phyloP scores from a whole-genome alignment of 2,797 vertebrate species.

The Podargus strigoides region DNA sequence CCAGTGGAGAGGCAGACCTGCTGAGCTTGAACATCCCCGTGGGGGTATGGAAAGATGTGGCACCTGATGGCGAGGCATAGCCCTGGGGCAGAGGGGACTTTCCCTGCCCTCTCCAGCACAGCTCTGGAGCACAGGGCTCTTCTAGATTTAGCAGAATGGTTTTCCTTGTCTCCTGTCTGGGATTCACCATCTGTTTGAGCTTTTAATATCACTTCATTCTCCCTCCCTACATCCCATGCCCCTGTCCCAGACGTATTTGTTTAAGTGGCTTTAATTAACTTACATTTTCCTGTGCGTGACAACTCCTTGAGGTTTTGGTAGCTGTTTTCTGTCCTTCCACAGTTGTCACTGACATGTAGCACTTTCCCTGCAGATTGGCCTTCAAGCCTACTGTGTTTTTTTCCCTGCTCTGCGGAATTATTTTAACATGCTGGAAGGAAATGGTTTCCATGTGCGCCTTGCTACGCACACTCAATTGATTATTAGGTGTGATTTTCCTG shows the following conservation, averaged over 20 bases:
- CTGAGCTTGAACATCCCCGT: neutral
- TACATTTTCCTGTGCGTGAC: constrained; percentile 14
- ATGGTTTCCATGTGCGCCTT: constrained; percentile 17
- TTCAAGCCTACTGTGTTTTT: neutral
- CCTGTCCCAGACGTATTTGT: constrained; percentile 15
- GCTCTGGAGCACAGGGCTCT: neutral
- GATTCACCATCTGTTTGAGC: neutral
- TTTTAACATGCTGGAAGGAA: neutral
- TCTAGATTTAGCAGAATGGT: neutral
- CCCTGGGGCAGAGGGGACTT: neutral
- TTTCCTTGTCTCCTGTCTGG: neutral
- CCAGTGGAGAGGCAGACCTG: neutral
- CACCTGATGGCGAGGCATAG: neutral
- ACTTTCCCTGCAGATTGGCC: neutral
- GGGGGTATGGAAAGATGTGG: neutral
- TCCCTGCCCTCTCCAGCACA: neutral
- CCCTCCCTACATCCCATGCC: neutral
- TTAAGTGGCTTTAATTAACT: constrained; percentile 49
- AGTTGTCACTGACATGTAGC: constrained; percentile 27
- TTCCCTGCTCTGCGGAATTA: neutral
- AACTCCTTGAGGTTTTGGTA: constrained; percentile 14
- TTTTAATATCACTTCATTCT: neutral
- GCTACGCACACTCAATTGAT: neutral
- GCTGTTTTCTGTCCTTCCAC: constrained; percentile 34
- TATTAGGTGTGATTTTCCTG: constrained; percentile 39